Percentiles rank a stretch among this genome's conserved stretches.
phyloP scores from a whole-genome alignment of 1,140 invertebrate genomes.

The Lordiphosa stackelbergi region DNA sequence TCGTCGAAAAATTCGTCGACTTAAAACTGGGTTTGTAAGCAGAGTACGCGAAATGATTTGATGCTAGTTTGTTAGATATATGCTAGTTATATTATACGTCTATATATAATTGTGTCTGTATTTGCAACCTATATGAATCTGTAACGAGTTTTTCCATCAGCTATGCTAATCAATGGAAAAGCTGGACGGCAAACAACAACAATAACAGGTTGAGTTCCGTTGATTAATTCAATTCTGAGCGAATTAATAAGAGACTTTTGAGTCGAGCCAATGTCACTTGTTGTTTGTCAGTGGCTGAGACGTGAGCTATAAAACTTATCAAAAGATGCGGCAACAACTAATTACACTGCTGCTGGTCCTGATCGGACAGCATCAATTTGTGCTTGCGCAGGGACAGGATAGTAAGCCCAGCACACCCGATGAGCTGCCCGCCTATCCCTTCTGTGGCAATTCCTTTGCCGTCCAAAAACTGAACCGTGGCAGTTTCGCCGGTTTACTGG shows the following conservation, averaged over 20 bases:
- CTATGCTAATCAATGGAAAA: conserved; percentile 27
- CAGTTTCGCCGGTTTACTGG: conserved; percentile 22
- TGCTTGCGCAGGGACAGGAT: conserved; percentile 16
- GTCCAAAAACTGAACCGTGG: conserved; percentile 36
- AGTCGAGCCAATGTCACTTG: conserved; percentile 24
- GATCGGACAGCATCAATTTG: not conserved
- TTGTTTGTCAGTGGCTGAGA: conserved; percentile 42
- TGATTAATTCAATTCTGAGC: no score
- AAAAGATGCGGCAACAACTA: not conserved
- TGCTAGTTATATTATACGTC: no score
- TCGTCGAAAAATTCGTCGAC: no score
- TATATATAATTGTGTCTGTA: not conserved
- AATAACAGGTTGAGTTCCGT: conserved; percentile 7
- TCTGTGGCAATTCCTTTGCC: conserved; percentile 41
- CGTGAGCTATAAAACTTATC: conserved; percentile 10
- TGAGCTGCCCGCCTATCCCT: conserved; percentile 36
- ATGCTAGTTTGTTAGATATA: no score
- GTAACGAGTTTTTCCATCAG: conserved; percentile 5
- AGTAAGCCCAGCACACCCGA: conserved; percentile 18
- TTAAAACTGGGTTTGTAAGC: no score
- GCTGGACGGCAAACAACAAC: conserved; percentile 9
- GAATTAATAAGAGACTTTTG: not conserved
- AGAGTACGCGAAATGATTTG: no score
- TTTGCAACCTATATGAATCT: conserved; percentile 9
- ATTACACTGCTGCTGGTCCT: conserved; percentile 3